These are phyloP conservation scores for Chaetorhynchus papuensis DNA, from an alignment of 2,113 vertebrate genomes.

Conservation along the genomic window DNA sequence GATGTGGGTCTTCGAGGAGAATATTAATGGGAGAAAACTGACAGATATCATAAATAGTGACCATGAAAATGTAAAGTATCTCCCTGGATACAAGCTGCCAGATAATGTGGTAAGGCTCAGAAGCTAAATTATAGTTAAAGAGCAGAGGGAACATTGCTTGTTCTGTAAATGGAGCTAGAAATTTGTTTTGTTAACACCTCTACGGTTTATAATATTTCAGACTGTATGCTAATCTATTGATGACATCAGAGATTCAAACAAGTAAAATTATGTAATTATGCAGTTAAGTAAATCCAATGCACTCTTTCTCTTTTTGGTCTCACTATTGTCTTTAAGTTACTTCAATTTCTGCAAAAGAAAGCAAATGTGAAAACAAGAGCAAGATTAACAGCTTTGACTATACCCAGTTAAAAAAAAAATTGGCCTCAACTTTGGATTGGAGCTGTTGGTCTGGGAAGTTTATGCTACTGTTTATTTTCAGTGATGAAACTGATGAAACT, in stretches of 20 bases:
- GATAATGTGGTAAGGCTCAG: conserved; percentile 87
- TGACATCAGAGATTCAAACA: neutral
- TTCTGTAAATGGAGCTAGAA: neutral
- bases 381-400: neutral
- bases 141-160: neutral
- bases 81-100: conserved; percentile 89
- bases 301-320: neutral
- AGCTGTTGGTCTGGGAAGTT: neutral
- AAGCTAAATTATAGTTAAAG: neutral
- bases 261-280: neutral
- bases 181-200: neutral
- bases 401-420: neutral
- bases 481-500: neutral
- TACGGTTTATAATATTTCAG: neutral
- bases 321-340: neutral
- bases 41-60: conserved; percentile 91
- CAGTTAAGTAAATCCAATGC: neutral
- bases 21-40: conserved; percentile 83
- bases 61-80: conserved; percentile 91
- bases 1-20: conserved; percentile 95
- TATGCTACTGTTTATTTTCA: neutral
- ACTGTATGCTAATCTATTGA: neutral
- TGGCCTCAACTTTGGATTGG: neutral
- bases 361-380: neutral
- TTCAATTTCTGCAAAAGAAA: neutral